Conservation (phyloP, 2,797 vertebrate genomes). For the Rhinella marina region DNA sequence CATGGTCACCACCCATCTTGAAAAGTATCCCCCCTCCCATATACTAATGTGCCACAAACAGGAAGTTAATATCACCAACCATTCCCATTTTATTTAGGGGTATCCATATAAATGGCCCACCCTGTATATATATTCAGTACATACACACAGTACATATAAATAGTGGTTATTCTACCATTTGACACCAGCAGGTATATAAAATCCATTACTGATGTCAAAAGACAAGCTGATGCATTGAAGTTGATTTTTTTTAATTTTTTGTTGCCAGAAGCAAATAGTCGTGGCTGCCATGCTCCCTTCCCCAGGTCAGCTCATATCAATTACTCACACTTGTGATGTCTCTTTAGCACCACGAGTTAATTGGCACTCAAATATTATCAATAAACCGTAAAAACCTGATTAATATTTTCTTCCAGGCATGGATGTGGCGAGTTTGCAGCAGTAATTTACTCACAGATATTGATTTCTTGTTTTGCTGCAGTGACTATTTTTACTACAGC, state of each 20-base stretch:
- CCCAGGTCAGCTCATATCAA: constrained; percentile 38
- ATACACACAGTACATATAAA: not conserved
- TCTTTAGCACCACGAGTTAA: constrained; percentile 39
- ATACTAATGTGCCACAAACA: too few species aligned
- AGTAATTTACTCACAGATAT: not conserved
- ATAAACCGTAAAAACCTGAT: constrained; percentile 24
- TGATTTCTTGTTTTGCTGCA: not conserved
- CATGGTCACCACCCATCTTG: too few species aligned
- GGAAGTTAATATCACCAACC: too few species aligned
- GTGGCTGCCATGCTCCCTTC: constrained; percentile 29
- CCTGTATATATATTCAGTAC: not conserved
- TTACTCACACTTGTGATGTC: constrained; percentile 32
- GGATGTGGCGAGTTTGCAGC: not conserved
- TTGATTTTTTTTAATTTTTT: not conserved
- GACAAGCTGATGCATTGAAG: not conserved
- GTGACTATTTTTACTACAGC: not conserved
- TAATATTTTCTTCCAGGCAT: constrained; percentile 13
- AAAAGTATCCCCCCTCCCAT: too few species aligned
- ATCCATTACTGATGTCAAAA: constrained; percentile 4
- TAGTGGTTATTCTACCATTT: not conserved
- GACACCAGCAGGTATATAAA: not conserved
- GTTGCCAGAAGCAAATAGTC: constrained; percentile 10
- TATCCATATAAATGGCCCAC: too few species aligned
- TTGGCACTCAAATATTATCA: constrained; percentile 46
- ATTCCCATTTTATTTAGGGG: too few species aligned